Conservation (phyloP, 2,113 vertebrate species). For the Girardinichthys multiradiatus region DNA sequence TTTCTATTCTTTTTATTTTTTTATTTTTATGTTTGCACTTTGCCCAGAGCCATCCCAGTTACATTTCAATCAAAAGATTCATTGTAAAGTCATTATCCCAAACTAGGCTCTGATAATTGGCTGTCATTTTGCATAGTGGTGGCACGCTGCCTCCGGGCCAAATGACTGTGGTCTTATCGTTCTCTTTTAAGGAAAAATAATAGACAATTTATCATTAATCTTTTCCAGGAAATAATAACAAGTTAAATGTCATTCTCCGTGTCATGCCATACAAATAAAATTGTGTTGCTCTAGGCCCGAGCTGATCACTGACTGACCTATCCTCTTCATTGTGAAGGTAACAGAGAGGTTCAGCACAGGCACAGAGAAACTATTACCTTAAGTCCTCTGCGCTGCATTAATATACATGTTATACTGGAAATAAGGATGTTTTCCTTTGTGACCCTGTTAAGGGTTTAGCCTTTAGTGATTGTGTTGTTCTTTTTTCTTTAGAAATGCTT, state of each 20-base stretch:
- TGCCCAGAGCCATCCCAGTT: constrained; percentile 86
- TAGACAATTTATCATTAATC: constrained; percentile 93
- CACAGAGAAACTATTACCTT: constrained; percentile 12
- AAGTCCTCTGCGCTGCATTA: constrained; percentile 10
- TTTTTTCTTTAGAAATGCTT: constrained; percentile 6
- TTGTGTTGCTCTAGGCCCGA: constrained; percentile 64
- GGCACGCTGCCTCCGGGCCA: constrained; percentile 84
- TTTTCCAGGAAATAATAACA: constrained; percentile 83
- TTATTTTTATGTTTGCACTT: constrained; percentile 60
- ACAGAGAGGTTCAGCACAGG: constrained; percentile 10
- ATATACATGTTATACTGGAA: neutral
- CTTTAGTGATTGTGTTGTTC: neutral
- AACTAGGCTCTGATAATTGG: constrained; percentile 84
- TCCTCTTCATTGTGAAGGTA: constrained; percentile 54
- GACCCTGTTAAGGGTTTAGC: neutral
- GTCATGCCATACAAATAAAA: constrained; percentile 73
- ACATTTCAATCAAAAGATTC: constrained; percentile 87
- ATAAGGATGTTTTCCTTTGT: neutral
- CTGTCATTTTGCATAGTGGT: constrained; percentile 91
- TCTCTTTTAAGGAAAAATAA: constrained; percentile 87
- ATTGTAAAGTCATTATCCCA: constrained; percentile 82
- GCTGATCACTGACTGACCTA: constrained; percentile 61
- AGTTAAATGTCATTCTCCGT: constrained; percentile 83
- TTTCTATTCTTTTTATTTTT: constrained; percentile 59
- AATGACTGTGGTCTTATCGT: constrained; percentile 89